A percentile compares a stretch with the other conserved stretches of the same genome.
Conservation (phyloP, 2,113 vertebrate species). For the Laticauda colubrina region DNA sequence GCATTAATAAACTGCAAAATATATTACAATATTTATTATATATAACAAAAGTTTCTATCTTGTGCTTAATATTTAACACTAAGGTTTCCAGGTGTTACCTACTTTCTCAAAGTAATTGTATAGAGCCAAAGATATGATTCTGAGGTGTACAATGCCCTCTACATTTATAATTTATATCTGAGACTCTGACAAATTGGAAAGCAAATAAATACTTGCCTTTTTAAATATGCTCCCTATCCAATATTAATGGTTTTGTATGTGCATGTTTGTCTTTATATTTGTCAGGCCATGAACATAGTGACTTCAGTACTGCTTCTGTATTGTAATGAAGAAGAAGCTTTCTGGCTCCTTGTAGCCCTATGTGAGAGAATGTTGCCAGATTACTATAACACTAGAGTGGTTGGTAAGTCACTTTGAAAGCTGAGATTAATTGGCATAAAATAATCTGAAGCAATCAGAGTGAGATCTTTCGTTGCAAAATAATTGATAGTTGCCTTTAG, state of each 20-base stretch:
- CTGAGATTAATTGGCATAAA: constrained; percentile 11
- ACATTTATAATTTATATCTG: not conserved
- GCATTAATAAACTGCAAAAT: not conserved
- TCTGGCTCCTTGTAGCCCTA: constrained; percentile 95
- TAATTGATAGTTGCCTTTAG: constrained; percentile 11
- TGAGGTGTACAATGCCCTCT: not conserved
- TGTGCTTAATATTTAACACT: not conserved
- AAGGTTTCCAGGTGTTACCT: not conserved
- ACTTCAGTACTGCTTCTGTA: constrained; percentile 93
- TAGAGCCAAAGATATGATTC: not conserved
- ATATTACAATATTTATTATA: not conserved
- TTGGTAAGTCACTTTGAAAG: constrained; percentile 79
- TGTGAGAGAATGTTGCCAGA: constrained; percentile 96
- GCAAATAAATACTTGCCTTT: constrained; percentile 9
- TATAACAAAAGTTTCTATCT: not conserved
- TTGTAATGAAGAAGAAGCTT: constrained; percentile 92
- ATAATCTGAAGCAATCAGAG: constrained; percentile 3
- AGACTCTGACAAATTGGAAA: not conserved
- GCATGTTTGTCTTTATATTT: not conserved
- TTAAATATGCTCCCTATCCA: not conserved
- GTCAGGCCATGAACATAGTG: constrained; percentile 97
- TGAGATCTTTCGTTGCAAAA: not conserved
- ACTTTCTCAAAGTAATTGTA: not conserved
- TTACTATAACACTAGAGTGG: constrained; percentile 97
- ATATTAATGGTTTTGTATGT: not conserved